phyloP scores from a whole-genome alignment of 2,888 invertebrate genomes.

The Bimastos eiseni region DNA sequence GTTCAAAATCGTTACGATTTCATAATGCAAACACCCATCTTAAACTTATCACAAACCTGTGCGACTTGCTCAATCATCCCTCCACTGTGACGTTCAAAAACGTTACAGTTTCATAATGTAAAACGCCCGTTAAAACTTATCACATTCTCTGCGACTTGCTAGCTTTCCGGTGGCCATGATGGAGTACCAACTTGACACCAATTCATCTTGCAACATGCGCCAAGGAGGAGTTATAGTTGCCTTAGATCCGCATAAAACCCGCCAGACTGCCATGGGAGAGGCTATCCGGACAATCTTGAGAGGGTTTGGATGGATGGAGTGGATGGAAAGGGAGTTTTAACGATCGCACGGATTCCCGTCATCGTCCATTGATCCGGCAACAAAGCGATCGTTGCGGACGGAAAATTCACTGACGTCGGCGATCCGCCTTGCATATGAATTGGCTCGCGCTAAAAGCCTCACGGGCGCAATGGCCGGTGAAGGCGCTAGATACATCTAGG shows the following conservation, averaged over 20 bases:
- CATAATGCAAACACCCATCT: not conserved
- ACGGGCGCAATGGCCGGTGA: not conserved
- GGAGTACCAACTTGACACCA: too few species aligned
- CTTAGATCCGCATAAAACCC: too few species aligned
- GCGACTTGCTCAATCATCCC: not conserved
- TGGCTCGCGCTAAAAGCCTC: not conserved
- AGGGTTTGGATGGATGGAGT: not conserved
- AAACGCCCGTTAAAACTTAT: not conserved
- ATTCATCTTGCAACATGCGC: too few species aligned
- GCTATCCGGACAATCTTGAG: not conserved
- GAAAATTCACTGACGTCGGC: not conserved
- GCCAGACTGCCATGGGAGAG: not conserved
- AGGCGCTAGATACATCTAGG: not conserved
- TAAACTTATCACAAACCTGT: not conserved
- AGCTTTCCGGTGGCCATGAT: not conserved
- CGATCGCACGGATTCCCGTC: not conserved
- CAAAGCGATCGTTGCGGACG: not conserved
- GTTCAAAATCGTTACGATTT: not conserved
- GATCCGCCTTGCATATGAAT: not conserved
- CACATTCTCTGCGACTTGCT: not conserved
- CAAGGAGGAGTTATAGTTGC: not conserved
- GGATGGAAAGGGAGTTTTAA: not conserved
- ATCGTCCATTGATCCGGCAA: not conserved
- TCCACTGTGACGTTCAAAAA: not conserved
- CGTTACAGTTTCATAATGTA: not conserved